Percentiles rank a stretch among this genome's conserved stretches.
Conservation (phyloP, 2,113 vertebrate genomes). For the Chelonoidis abingdonii region DNA sequence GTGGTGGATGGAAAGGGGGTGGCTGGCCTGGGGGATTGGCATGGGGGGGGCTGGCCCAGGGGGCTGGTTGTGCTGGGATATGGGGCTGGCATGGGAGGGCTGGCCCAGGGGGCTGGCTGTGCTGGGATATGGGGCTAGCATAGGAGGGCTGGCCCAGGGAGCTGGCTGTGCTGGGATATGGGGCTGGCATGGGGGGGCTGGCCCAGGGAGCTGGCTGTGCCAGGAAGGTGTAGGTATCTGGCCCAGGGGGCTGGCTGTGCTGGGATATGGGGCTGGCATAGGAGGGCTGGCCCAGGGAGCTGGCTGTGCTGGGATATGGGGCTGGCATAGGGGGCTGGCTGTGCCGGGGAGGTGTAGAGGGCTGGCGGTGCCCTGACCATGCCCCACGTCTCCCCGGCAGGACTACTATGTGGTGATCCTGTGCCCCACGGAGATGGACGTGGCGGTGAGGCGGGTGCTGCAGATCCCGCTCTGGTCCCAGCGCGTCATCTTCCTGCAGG, state of each 20-base stretch:
- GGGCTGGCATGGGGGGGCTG: too few species aligned
- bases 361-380: neutral
- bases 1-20: neutral
- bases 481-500: conserved; percentile 88
- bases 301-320: too few species aligned
- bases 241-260: neutral
- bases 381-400: conserved; percentile 43
- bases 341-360: neutral
- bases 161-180: too few species aligned
- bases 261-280: too few species aligned
- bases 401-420: conserved; percentile 89
- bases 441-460: conserved; percentile 84
- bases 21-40: neutral
- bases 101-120: neutral
- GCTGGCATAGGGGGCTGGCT: too few species aligned
- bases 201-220: too few species aligned
- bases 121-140: too few species aligned
- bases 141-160: too few species aligned
- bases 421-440: conserved; percentile 87
- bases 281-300: neutral
- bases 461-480: conserved; percentile 89
- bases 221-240: too few species aligned
- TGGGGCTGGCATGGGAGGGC: too few species aligned
- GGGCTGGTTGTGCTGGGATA: too few species aligned
- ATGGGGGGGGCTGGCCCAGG: too few species aligned